Base-by-base conservation (phyloP, 2,113 vertebrate genomes). In the Myocastor coypus region DNA sequence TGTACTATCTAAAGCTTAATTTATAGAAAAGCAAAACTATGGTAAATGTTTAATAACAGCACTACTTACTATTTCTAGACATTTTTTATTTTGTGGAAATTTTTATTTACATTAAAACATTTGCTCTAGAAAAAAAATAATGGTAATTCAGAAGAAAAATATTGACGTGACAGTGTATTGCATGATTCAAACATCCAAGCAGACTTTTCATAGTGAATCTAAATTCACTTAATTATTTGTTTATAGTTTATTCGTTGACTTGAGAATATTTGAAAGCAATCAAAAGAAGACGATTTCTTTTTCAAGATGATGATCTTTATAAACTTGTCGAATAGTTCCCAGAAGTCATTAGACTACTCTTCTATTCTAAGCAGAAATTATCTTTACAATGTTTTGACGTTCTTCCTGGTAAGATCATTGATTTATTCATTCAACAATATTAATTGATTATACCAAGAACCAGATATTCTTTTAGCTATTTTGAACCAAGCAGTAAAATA, bases 31-130 rank as follows among this genome's bases (percentile, higher is more conserved):
- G 6, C 80, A 37, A 91, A 86, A 59, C 22, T 57, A 12, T 57
- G 37, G 82, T 66, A 91, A 89, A 94, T 92, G 95, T 71, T 94
- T 94, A 91, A 75, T n/a, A 77, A 59, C 61, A 63, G 77, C 89
- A 92, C 5, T 24, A 63, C 26, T 87, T 91, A 81, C 28, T 8
- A 46, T 89, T 96, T 83, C 14, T 4, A 75, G 57, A 14, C 77
- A 64, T 61, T 16, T 71, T 9, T 3, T 30, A 91, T 84, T 95
- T 91, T 92, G 28, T 69, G 77, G 22, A 40, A 73, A 28, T 46
- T 91, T 95, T 94, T 77, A 24, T 90, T 89, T 97, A 26, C 80
- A 28, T 87, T 89, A 84, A 83, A 88, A 46, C 64, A 17, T 19
- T 92, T 91, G 34, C 68, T 59, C 22, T 75, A 90, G 59, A n/a